These are phyloP conservation scores for Tachystola acroxantha DNA, from an alignment of 2,888 invertebrate species.

Conservation along the genomic window DNA sequence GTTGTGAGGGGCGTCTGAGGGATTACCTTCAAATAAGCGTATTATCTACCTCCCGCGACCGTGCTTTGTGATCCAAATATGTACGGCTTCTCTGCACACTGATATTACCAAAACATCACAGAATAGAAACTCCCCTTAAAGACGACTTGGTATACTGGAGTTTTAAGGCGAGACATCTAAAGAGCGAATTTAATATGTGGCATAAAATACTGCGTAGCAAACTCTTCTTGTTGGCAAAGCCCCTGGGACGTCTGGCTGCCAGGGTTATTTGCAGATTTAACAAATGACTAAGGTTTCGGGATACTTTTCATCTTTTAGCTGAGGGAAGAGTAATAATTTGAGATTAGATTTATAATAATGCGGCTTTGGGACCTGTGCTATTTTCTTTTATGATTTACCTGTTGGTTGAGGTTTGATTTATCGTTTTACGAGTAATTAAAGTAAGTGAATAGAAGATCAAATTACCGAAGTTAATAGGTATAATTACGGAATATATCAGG, in stretches of 20 bases:
- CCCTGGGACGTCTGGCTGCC: conserved; percentile 38
- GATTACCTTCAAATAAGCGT: conserved; percentile 69
- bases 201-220: conserved; percentile 13
- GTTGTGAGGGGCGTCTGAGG: conserved; percentile 28
- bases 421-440: no score
- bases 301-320: conserved; percentile 35
- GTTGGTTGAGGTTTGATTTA: not conserved
- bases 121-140: not conserved
- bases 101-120: not conserved
- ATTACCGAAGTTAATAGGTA: no score
- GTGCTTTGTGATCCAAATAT: conserved; percentile 60
- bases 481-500: no score
- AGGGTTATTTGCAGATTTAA: conserved; percentile 49
- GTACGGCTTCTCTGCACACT: conserved; percentile 38
- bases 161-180: not conserved
- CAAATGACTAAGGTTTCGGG: conserved; percentile 46
- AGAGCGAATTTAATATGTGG: conserved; percentile 20
- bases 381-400: not conserved
- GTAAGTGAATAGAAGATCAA: no score
- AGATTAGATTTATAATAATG: conserved; percentile 27
- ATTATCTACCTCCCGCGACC: conserved; percentile 48
- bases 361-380: not conserved
- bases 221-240: conserved; percentile 23
- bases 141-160: not conserved
- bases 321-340: conserved; percentile 36